Percentiles rank a stretch among this genome's conserved stretches.
phyloP scores from a whole-genome alignment of 2,888 invertebrate genomes.

The Tanypteryx hageni region DNA sequence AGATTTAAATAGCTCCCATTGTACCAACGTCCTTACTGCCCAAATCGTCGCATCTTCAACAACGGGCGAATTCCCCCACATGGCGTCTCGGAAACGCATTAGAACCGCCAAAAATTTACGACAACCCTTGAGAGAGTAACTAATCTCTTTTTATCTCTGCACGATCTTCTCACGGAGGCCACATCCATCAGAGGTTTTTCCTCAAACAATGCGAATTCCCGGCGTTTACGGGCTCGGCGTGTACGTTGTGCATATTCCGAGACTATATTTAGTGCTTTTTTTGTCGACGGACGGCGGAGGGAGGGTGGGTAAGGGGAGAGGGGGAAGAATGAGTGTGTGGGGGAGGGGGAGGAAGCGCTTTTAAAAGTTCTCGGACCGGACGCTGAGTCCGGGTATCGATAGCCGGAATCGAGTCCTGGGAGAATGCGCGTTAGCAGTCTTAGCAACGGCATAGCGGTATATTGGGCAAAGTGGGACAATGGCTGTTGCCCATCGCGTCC shows the following conservation, averaged over 20 bases:
- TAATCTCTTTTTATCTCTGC: background rate
- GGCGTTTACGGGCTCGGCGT: too few species aligned
- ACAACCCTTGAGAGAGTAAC: background rate
- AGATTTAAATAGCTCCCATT: too few species aligned
- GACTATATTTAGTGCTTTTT: too few species aligned
- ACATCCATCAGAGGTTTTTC: background rate
- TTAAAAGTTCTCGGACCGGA: too few species aligned
- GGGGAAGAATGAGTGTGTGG: too few species aligned
- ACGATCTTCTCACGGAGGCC: background rate
- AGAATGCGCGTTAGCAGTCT: background rate
- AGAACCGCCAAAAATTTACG: background rate
- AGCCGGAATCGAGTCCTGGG: background rate
- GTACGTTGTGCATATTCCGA: too few species aligned
- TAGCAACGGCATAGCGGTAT: conserved; percentile 43
- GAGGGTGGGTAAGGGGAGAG: too few species aligned
- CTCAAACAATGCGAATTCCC: too few species aligned
- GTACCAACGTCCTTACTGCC: background rate
- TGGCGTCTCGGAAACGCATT: background rate
- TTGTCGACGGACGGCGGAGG: too few species aligned
- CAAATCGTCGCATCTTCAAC: background rate
- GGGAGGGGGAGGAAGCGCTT: too few species aligned
- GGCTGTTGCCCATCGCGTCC: conserved; percentile 2
- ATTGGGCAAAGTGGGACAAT: conserved; percentile 50
- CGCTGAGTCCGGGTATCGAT: background rate
- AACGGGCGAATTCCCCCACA: background rate